A percentile compares a stretch with the other conserved stretches of the same genome.
Evolutionary conservation across 2,888 invertebrate genomes (phyloP).

Genomic region (Mongoloraphidia duomilia): DNA sequence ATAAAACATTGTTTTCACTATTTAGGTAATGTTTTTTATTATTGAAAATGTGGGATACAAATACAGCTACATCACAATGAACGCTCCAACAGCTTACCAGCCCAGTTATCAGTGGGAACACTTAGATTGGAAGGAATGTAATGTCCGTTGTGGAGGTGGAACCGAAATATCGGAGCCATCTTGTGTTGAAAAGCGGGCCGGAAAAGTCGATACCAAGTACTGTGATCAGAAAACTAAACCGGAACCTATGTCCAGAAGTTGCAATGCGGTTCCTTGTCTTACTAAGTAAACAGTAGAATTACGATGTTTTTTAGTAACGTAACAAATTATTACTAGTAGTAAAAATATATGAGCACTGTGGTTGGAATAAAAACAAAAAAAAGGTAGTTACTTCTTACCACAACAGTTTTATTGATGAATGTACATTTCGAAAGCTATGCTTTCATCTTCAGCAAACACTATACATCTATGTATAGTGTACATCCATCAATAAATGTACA

Average conservation of each 20-base stretch:
- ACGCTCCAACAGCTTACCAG: conserved; percentile 34
- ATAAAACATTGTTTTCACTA: background rate
- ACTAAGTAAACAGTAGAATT: conserved; percentile 26
- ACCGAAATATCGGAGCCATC: conserved; percentile 33
- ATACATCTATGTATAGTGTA: too few species aligned
- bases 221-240: conserved; percentile 32
- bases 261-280: conserved; percentile 34
- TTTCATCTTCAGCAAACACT: too few species aligned
- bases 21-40: conserved; percentile 27
- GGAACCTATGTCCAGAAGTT: conserved; percentile 26
- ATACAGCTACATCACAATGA: conserved; percentile 44
- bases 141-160: conserved; percentile 47
- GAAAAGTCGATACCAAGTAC: conserved; percentile 40
- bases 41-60: conserved; percentile 40
- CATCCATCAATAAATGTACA: too few species aligned
- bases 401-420: too few species aligned
- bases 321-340: too few species aligned
- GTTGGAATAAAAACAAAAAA: too few species aligned
- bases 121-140: conserved; percentile 46
- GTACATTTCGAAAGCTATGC: too few species aligned
- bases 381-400: too few species aligned
- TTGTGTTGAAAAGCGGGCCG: conserved; percentile 46
- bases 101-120: conserved; percentile 48
- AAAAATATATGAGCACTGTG: too few species aligned
- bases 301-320: background rate